Evolutionary conservation across 2,113 vertebrate genomes (phyloP), one percentile per base, ranked within the genome.

Genomic region (Aix galericulata): DNA sequence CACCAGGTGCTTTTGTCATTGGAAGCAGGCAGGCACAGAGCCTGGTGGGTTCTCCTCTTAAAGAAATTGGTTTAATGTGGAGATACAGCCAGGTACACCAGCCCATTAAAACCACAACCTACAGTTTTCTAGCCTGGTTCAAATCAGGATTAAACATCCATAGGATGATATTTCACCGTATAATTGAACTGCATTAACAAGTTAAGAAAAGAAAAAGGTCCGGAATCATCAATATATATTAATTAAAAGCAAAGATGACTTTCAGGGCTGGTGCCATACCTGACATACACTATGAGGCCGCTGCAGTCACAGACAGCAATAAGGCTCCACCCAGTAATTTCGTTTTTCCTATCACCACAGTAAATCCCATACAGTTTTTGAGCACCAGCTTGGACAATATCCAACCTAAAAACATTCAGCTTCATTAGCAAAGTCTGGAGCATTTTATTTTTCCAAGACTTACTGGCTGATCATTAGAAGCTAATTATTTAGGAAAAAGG

Each of bases 401-500:
- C 77, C 94, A 94, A 66, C 62, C 44, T 1, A 8, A 79, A 90
- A 76, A 68, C 25, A 42, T n/a, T 72, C 68, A 25, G 11, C 40
- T 95, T 95, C 76, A 72, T 92, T 68, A 94, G 48, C 29, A 15
- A 78, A 81, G 23, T 36, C 83, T 58, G 8, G 31, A 91, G 71
- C 40, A 66, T 23, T 90, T 93, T 26, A 79, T 89, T 95, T 95
- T 81, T 44, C 22, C 6, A 64, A 62, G 44, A 88, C 78, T 83
- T 90, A 91, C 36, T 92, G 62, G 81, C 66, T 88, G 38, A 86
- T 79, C 88, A 93, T 84, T 86, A 96, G 75, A 91, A 85, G 58
- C 74, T 93, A 92, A 95, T 94, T 89, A 92, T 86, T 97, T 89
- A 64, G 29, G 48, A 25, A 91, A 93, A 92, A 92, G 50, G 34